Percentiles rank a stretch among this genome's conserved stretches.
Conservation (phyloP, 2,113 vertebrate genomes). For the Plotosus lineatus region DNA sequence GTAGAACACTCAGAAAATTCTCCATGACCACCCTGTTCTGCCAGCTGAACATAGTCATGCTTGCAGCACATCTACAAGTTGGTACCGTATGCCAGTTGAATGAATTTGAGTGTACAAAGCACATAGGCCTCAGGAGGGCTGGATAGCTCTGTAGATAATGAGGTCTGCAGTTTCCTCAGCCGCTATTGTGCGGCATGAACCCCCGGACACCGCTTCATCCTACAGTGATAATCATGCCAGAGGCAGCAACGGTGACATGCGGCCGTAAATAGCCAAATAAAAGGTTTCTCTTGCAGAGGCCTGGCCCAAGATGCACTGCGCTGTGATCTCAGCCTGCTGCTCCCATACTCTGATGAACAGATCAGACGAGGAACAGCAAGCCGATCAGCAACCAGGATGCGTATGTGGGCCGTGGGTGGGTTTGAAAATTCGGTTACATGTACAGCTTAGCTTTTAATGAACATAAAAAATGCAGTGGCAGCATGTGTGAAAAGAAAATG, state of each 20-base stretch:
- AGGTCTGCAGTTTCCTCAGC: constrained; percentile 49
- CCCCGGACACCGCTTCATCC: constrained; percentile 49
- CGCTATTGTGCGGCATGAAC: constrained; percentile 45
- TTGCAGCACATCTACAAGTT: constrained; percentile 25
- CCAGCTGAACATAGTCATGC: background rate
- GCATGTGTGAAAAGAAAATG: constrained; percentile 34
- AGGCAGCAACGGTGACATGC: constrained; percentile 43
- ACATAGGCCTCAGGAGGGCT: constrained; percentile 38
- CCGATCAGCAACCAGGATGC: constrained; percentile 6
- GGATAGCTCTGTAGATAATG: constrained; percentile 49
- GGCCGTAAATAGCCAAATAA: constrained; percentile 54
- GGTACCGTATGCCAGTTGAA: constrained; percentile 39
- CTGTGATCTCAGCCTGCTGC: constrained; percentile 48
- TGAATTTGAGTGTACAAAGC: constrained; percentile 42
- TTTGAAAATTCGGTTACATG: constrained; percentile 37
- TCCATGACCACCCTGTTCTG: background rate
- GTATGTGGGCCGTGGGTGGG: constrained; percentile 27
- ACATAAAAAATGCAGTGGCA: constrained; percentile 18
- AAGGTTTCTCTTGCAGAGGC: constrained; percentile 48
- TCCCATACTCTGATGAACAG: constrained; percentile 35
- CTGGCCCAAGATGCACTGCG: constrained; percentile 41
- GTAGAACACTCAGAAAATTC: background rate
- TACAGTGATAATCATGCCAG: constrained; percentile 47
- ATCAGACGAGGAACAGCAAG: constrained; percentile 35
- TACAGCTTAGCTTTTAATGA: constrained; percentile 33